Evolutionary conservation across 2,113 vertebrate species (phyloP).

Genomic region (Lagopus muta): DNA sequence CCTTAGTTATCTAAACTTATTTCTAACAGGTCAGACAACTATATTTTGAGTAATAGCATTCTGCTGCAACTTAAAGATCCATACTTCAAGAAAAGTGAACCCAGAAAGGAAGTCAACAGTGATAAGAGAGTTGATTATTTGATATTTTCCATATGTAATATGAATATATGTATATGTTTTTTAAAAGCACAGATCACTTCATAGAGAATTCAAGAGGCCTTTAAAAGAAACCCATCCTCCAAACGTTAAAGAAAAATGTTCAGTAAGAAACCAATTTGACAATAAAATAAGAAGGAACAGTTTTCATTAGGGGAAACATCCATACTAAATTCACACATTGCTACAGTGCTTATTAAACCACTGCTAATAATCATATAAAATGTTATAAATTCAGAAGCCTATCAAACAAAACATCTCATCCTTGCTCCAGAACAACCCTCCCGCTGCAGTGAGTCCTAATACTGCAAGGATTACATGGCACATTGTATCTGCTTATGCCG

Average conservation of each 20-base stretch:
- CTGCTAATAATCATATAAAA: background rate
- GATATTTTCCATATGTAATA: conserved; percentile 62
- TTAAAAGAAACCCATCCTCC: conserved; percentile 31
- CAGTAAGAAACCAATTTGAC: background rate
- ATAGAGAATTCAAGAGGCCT: conserved; percentile 37
- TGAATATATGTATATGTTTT: background rate
- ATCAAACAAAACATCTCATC: background rate
- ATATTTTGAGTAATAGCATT: conserved; percentile 65
- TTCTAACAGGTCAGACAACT: conserved; percentile 55
- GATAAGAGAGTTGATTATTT: conserved; percentile 61
- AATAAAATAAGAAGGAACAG: background rate
- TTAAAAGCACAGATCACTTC: conserved; percentile 1
- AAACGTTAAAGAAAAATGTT: conserved; percentile 33
- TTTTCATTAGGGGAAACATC: background rate
- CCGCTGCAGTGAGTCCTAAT: background rate
- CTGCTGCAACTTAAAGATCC: conserved; percentile 43
- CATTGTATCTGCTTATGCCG: background rate
- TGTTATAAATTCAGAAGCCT: background rate
- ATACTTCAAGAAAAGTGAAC: conserved; percentile 59
- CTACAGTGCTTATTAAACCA: background rate
- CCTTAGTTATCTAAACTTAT: conserved; percentile 48
- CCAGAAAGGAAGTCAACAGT: conserved; percentile 57
- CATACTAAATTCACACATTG: background rate
- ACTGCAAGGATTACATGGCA: background rate
- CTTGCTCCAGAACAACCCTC: background rate